Conservation (phyloP, 53 echinoderm and acorn worm species). For the Paracentrotus lividus region DNA sequence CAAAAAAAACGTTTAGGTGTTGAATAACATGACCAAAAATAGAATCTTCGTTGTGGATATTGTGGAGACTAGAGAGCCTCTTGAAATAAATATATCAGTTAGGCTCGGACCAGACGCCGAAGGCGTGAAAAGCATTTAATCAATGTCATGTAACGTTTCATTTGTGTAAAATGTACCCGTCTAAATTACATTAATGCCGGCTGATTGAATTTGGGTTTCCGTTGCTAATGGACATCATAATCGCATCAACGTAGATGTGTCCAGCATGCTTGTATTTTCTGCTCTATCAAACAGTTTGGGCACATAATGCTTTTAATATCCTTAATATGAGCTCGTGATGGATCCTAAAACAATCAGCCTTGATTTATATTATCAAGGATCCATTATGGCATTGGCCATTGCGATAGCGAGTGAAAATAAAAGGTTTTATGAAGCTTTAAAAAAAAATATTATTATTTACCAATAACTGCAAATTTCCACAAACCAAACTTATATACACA, state of each 20-base stretch:
- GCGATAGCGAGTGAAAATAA: no score
- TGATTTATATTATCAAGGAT: no score
- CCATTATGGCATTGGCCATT: no score
- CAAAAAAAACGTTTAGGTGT: no score
- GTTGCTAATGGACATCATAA: background rate
- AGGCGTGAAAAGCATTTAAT: background rate
- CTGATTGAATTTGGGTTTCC: background rate
- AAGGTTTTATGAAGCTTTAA: no score
- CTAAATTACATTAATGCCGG: background rate
- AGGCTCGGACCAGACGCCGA: background rate
- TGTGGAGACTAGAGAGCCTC: background rate
- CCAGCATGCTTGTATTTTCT: background rate
- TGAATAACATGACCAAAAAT: no score
- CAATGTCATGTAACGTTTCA: slow-evolving; percentile 14
- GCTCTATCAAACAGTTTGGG: background rate
- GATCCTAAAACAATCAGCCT: no score
- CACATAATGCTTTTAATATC: background rate
- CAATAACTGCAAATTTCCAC: no score
- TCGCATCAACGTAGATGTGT: background rate
- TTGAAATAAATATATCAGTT: background rate
- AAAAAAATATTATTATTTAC: no score
- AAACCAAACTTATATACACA: no score
- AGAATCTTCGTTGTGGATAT: no score
- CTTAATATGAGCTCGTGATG: no score
- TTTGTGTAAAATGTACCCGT: background rate